Base-by-base conservation (phyloP, 2,888 invertebrate genomes). In the Aphodius granarius region DNA sequence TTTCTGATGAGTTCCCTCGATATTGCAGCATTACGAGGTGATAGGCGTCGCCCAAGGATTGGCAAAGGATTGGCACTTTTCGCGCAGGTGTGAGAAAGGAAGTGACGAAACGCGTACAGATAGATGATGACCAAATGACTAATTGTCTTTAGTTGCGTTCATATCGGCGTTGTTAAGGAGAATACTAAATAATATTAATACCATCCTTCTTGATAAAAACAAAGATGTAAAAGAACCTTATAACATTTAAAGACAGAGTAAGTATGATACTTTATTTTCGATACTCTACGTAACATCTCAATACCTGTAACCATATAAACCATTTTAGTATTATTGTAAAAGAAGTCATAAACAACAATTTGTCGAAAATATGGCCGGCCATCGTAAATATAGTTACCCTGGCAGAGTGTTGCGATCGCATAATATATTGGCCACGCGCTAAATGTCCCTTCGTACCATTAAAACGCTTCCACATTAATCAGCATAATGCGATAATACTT, bases 401-500 rank as follows among this genome's bases (percentile, higher is more conserved):
- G 21, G 43, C 13, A 43, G 43, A 21, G 68, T 21, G 20, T 21
- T 68, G 68, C 68, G 68, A 68, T 68, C 79, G 81, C 78, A 81
- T 81, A 81, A 81, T 79, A 81, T 81, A 79, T 81, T 80, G 80
- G 81, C 80, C 81, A 81, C 81, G 80, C 80, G 80, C 79, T 79
- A 72, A 64, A 79, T 80, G 80, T 81, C 79, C 81, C 81, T 80
- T 79, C 80, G 79, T 80, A 80, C 80, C 78, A 80, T 81, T 81
- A 81, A 81, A 68, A 78, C 79, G 78, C 80, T 80, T 81, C 80
- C 78, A 81, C 81, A 81, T 81, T 81, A 80, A 81, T 81, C 81
- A 81, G 79, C 81, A 81, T 81, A 81, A 68, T 68, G 20, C 68
- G 68, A 68, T 68, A 68, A 79, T 79, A 78, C 79, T 78, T 79